Conservation (phyloP, 2,113 vertebrate species). For the Daphoenositta chrysoptera region DNA sequence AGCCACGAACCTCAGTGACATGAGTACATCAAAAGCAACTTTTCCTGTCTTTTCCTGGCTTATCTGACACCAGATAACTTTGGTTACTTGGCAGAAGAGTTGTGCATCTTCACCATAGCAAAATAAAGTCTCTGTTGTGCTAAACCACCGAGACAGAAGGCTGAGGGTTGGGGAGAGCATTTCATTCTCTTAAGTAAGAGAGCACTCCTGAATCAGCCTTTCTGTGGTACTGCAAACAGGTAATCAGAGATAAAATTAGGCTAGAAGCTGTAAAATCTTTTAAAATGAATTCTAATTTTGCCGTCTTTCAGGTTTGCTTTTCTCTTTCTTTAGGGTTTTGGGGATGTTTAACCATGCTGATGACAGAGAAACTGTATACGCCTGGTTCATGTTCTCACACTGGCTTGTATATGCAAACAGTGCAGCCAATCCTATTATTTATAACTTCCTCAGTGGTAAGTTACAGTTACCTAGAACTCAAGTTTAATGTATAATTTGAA, state of each 20-base stretch:
- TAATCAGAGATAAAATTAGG: not conserved
- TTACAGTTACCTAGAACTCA: conserved; percentile 21
- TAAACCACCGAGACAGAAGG: not conserved
- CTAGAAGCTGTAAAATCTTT: not conserved
- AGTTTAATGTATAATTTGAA: not conserved
- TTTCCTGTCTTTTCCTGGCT: not conserved
- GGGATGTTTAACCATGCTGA: conserved; percentile 88
- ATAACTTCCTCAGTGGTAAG: conserved; percentile 98
- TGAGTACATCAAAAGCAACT: not conserved
- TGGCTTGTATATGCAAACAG: conserved; percentile 98
- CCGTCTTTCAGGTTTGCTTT: not conserved
- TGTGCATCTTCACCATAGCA: not conserved
- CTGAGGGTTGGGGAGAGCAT: not conserved
- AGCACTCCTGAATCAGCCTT: not conserved
- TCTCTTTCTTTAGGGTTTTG: conserved; percentile 82
- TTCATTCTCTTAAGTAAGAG: not conserved
- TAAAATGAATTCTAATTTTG: not conserved
- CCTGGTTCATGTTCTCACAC: conserved; percentile 96
- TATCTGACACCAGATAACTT: not conserved
- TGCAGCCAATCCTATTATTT: conserved; percentile 97
- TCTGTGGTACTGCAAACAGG: not conserved
- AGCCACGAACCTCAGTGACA: not conserved
- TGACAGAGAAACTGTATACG: conserved; percentile 92
- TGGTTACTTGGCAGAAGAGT: not conserved
- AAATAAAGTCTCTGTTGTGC: not conserved